Evolutionary conservation across 2,113 vertebrate species (phyloP).

Genomic region (Tupaia tana): DNA sequence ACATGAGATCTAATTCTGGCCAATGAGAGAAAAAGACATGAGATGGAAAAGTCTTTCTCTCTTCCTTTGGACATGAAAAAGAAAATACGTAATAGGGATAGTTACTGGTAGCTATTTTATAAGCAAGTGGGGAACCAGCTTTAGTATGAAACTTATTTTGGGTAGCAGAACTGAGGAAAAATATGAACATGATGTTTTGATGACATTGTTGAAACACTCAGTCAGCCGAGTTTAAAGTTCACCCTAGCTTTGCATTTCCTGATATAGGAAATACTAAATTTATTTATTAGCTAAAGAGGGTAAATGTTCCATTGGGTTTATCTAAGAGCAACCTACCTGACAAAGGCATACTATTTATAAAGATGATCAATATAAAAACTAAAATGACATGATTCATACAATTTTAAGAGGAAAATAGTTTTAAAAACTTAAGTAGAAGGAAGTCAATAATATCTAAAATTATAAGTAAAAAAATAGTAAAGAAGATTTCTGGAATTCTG

Average conservation of each 20-base stretch:
- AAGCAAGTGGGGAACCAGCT: background rate
- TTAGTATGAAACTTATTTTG: background rate
- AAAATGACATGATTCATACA: background rate
- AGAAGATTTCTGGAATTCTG: background rate
- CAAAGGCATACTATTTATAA: background rate
- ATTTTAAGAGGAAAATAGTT: background rate
- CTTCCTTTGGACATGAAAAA: too few relatives aligned
- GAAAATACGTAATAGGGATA: background rate
- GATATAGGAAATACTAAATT: background rate
- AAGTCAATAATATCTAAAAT: background rate
- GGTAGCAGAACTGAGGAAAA: background rate
- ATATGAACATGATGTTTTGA: background rate
- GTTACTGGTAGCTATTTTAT: background rate
- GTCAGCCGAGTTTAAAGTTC: background rate
- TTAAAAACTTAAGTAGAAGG: background rate
- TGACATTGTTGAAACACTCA: background rate
- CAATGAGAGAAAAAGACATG: too few relatives aligned
- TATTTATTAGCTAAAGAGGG: background rate
- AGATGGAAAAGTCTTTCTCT: too few relatives aligned
- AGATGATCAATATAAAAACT: background rate
- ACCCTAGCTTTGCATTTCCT: background rate
- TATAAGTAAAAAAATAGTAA: background rate
- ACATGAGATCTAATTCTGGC: background rate
- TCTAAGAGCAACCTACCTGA: conserved; percentile 29
- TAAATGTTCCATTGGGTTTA: background rate